These are phyloP conservation scores for Adineta ricciae DNA, from an alignment of 2,888 invertebrate species.

Conservation along the genomic window DNA sequence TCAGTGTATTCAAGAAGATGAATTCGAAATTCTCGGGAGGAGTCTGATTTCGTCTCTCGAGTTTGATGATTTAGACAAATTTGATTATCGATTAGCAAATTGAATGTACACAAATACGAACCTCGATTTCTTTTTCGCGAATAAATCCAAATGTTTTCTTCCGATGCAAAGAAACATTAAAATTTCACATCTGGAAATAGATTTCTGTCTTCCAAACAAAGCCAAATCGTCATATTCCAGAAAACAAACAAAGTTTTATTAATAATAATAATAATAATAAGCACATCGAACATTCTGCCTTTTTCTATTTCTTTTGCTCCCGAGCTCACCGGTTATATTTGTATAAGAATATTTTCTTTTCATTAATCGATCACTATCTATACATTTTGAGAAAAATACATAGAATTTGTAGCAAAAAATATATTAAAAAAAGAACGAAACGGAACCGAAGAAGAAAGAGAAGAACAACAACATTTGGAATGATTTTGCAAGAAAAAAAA, in stretches of 20 bases:
- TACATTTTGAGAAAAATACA: background rate
- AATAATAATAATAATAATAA: background rate
- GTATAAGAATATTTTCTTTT: background rate
- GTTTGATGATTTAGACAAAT: background rate
- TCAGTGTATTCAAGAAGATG: background rate
- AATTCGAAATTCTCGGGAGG: background rate
- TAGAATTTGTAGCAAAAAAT: background rate
- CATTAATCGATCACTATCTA: background rate
- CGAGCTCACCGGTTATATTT: background rate
- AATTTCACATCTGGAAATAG: background rate
- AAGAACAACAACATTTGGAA: background rate
- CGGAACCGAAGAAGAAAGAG: background rate
- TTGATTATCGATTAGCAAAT: background rate
- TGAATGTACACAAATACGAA: background rate
- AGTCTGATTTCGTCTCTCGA: background rate
- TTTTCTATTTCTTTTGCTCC: background rate
- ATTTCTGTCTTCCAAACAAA: too few relatives aligned
- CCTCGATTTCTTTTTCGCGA: too few relatives aligned
- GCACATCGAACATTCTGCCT: background rate
- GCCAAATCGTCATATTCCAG: too few relatives aligned
- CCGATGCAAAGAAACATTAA: too few relatives aligned
- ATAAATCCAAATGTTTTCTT: too few relatives aligned
- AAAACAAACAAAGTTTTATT: too few relatives aligned
- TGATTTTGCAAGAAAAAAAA: background rate
- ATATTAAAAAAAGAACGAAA: too few relatives aligned